Base-by-base conservation (phyloP, 2,113 vertebrate genomes). In the Channa argus region DNA sequence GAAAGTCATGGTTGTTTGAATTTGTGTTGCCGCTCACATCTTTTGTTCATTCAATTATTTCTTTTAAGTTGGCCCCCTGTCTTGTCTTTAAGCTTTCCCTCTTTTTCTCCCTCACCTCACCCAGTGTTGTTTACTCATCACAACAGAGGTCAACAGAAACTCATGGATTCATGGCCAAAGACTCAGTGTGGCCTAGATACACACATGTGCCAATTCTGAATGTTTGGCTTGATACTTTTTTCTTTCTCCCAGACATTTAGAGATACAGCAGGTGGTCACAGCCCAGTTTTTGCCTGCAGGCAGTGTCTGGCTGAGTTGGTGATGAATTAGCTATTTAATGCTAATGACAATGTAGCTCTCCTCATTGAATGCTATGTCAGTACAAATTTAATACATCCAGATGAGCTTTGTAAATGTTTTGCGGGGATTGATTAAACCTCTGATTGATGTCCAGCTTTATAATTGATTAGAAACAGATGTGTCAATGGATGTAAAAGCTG, bases 1-100 rank as follows among this genome's bases (percentile, higher is more conserved):
- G 89, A 64, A 88, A 63, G 36, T 39, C 77, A 86, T 90, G 88
- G 88, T 91, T 88, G 79, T 90, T 77, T 53, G 38, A 41, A 55
- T 80, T 88, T 86, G 77, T 60, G 52, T 83, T 86, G 82, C 82
- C 4, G 59, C 64, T 60, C 84, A 86, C 89, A 88, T 87, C 77
- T 68, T 77, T 86, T 82, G 74, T 77, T 90, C 77, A 88, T 86
- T 91, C 71, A 90, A 85, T 90, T 90, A 86, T 66, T 83, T 82
- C 65, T 60, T 86, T 79, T 82, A 77, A 65, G 76, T 73, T 43
- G 4, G 46, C 64, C 59, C 71, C 77, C 59, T 3, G 9, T 74
- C 60, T 79, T 66, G 56, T 75, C 52, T 52, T 54, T 61, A 59
- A 45, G 51, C 77, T 66, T 64, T 8, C 49, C 69, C 49, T 51